Evolutionary conservation across 2,888 invertebrate species (phyloP).

Genomic region (Oeneis ivallda): DNA sequence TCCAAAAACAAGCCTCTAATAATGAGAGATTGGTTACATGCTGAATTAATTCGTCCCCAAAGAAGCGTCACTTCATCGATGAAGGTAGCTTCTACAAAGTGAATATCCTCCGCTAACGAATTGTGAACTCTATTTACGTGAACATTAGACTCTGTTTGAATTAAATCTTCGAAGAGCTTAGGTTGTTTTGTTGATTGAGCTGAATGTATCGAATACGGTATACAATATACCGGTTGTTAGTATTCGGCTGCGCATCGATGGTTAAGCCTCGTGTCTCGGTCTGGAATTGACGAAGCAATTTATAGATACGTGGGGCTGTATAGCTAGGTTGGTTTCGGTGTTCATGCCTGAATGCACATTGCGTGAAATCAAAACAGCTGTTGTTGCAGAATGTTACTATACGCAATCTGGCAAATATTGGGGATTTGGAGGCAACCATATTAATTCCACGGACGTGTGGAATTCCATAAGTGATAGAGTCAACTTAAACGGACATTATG

Average conservation of each 20-base stretch:
- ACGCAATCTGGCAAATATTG: slow-evolving; percentile 1
- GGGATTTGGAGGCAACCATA: background rate
- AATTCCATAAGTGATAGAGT: too few relatives aligned
- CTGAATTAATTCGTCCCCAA: slow-evolving; percentile 48
- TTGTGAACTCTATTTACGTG: slow-evolving; percentile 23
- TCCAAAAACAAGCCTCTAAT: slow-evolving; percentile 42
- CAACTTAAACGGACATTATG: too few relatives aligned
- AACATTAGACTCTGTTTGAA: slow-evolving; percentile 12
- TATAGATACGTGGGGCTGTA: slow-evolving; percentile 31
- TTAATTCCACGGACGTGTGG: background rate
- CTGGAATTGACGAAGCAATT: slow-evolving; percentile 41
- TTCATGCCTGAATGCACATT: slow-evolving; percentile 31
- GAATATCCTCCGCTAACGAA: slow-evolving; percentile 12
- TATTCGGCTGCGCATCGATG: slow-evolving; percentile 36
- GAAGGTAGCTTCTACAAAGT: slow-evolving; percentile 15
- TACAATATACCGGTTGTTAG: slow-evolving; percentile 36
- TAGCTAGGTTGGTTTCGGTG: slow-evolving; percentile 30
- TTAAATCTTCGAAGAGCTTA: slow-evolving; percentile 3
- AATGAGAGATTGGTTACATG: slow-evolving; percentile 51
- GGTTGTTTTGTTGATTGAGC: slow-evolving; percentile 16
- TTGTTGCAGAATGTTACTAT: slow-evolving; percentile 6
- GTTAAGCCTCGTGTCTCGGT: slow-evolving; percentile 35
- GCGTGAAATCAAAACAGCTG: slow-evolving; percentile 31
- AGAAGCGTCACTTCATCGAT: slow-evolving; percentile 28
- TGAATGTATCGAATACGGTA: slow-evolving; percentile 26